These are phyloP conservation scores for Drosophila kikkawai DNA, from an alignment of 1,140 invertebrate species.

Conservation along the genomic window DNA sequence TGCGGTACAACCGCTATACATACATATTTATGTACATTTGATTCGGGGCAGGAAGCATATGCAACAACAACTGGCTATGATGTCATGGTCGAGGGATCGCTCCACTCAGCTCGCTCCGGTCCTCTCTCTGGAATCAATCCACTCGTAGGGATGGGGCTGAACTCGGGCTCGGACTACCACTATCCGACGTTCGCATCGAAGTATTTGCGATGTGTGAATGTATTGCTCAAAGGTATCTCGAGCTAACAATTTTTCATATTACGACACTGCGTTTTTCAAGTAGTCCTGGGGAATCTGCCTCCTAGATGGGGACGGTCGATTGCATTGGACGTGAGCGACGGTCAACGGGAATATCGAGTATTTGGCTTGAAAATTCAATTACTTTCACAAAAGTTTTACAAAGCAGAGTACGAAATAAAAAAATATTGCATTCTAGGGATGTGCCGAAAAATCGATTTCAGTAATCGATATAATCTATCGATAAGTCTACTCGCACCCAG, in stretches of 20 bases:
- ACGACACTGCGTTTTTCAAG: conserved; percentile 18
- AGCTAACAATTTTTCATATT: conserved; percentile 34
- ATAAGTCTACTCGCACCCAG: background rate
- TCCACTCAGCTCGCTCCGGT: conserved; percentile 24
- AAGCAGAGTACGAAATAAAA: conserved; percentile 22
- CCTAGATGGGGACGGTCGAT: conserved; percentile 11
- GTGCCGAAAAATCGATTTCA: conserved; percentile 5
- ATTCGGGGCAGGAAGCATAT: conserved; percentile 64
- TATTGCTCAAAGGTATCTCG: conserved; percentile 28
- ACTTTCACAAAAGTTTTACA: conserved; percentile 47
- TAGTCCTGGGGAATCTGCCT: conserved; percentile 7
- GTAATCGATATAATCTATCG: background rate
- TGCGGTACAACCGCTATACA: conserved; percentile 59
- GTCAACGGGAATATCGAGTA: conserved; percentile 25
- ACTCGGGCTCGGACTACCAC: conserved; percentile 21
- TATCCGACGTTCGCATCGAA: conserved; percentile 23
- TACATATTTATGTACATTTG: conserved; percentile 65
- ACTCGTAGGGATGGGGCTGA: conserved; percentile 15
- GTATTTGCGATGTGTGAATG: conserved; percentile 27
- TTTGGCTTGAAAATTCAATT: conserved; percentile 31
- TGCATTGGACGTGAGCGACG: conserved; percentile 27
- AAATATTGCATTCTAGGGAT: conserved; percentile 17
- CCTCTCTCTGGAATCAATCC: conserved; percentile 20
- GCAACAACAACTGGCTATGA: conserved; percentile 57
- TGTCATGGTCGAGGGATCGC: conserved; percentile 69